Base-by-base conservation (phyloP, 2,113 vertebrate species). In the Naja naja region DNA sequence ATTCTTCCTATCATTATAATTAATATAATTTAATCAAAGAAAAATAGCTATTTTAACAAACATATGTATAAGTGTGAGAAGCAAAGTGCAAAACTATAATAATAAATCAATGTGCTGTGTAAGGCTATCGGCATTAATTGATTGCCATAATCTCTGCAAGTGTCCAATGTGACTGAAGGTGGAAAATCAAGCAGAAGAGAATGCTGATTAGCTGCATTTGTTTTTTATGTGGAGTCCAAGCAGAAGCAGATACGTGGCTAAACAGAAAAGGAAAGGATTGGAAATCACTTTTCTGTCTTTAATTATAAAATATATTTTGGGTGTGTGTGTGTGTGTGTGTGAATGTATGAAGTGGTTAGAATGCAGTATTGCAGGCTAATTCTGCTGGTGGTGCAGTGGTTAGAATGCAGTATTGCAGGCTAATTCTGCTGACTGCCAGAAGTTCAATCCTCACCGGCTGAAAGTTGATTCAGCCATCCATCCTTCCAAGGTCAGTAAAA, bases 261-360 rank as follows among this genome's bases (percentile, higher is more conserved):
- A 23, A 55, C 3, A 56, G 34, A 5, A 92, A 11, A 81, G 22
- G 45, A 49, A 60, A 60, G 56, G 20, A 69, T 14, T 43, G 25
- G 18, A 55, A 91, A 74, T 10, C 34, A 92, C 22, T 52, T 43
- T 53, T 60, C 10, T 22, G 39, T 14, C 3, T 0, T 34, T 69
- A 74, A 45, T 18, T 2, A 3, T 16, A 9, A 0, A 81, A 1
- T 47, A 3, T 93, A 16, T 14, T 54, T 0, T 9, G 47, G 9
- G 47, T 49, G 47, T 49, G 47, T 45, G 43, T 43, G n/a, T 43
- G 43, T 43, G 45, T 45, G 45, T 45, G 45, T 47, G 47, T 49
- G 47, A n/a, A n/a, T 49, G 47, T 49, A 1, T 49, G 47, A 10
- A 7, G 23, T 58, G 56, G 8, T 58, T 58, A 58, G 56, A 58